These are phyloP conservation scores for Nothoprocta perdicaria DNA, from an alignment of 2,113 vertebrate species.

Conservation along the genomic window DNA sequence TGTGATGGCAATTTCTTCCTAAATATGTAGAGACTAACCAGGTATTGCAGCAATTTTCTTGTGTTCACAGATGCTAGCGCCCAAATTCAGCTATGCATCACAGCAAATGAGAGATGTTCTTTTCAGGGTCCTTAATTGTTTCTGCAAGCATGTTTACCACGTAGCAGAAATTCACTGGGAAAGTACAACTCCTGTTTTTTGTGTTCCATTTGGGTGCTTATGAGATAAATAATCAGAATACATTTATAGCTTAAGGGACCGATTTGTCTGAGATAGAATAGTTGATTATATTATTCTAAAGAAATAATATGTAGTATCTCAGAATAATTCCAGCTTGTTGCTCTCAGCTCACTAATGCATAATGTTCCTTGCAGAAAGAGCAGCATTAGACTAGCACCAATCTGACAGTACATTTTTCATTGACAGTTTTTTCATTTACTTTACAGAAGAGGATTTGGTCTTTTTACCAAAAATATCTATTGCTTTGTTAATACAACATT, in stretches of 20 bases:
- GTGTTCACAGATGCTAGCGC: conserved; percentile 28
- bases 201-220: conserved; percentile 49
- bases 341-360: conserved; percentile 40
- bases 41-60: conserved; percentile 25
- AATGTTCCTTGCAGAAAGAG: conserved; percentile 31
- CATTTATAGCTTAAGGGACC: conserved; percentile 61
- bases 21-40: conserved; percentile 3
- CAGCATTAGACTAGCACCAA: conserved; percentile 8
- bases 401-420: conserved; percentile 61
- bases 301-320: conserved; percentile 44
- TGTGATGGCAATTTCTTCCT: neutral
- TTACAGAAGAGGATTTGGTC: neutral
- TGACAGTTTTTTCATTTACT: conserved; percentile 33
- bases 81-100: conserved; percentile 45
- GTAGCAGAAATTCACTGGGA: conserved; percentile 57
- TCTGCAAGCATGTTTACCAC: conserved; percentile 48
- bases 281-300: conserved; percentile 68
- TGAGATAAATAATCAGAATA: conserved; percentile 68
- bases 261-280: conserved; percentile 54
- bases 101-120: conserved; percentile 50
- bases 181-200: conserved; percentile 16
- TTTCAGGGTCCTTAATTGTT: conserved; percentile 60
- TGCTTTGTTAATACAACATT: conserved; percentile 12
- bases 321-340: conserved; percentile 59
- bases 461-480: conserved; percentile 37